Conservation (phyloP, 2,113 vertebrate species). For the Heterotis niloticus region DNA sequence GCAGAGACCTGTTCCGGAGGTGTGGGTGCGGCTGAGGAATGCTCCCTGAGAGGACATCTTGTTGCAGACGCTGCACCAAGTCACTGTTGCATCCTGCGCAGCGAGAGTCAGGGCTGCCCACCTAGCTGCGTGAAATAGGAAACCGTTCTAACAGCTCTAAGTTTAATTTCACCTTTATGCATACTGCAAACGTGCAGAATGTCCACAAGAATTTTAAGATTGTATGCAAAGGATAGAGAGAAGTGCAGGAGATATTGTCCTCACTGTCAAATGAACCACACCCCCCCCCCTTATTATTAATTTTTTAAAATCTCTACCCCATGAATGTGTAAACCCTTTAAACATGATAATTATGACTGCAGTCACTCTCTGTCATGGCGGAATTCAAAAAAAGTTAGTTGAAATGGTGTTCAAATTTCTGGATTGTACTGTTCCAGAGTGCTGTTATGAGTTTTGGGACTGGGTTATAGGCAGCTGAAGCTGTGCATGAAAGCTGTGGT, state of each 20-base stretch:
- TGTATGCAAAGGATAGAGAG: too few relatives aligned
- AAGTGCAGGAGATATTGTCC: too few relatives aligned
- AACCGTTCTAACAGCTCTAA: not conserved
- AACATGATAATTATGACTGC: too few relatives aligned
- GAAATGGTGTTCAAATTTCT: too few relatives aligned
- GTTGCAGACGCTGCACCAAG: not conserved
- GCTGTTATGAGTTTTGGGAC: not conserved
- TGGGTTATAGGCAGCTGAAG: not conserved
- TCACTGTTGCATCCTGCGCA: not conserved
- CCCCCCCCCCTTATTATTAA: too few relatives aligned
- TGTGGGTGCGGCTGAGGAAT: conserved; percentile 15
- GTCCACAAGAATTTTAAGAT: not conserved
- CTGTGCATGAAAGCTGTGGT: not conserved
- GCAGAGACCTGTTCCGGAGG: conserved; percentile 14
- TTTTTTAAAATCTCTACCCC: too few relatives aligned
- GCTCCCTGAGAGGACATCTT: not conserved
- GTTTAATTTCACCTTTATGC: not conserved
- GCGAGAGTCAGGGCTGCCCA: not conserved
- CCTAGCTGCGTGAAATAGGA: not conserved
- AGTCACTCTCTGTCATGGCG: too few relatives aligned
- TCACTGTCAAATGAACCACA: too few relatives aligned
- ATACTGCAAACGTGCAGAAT: not conserved
- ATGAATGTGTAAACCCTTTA: too few relatives aligned
- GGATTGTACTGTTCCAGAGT: too few relatives aligned
- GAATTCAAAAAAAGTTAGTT: too few relatives aligned